phyloP scores from a whole-genome alignment of 1,140 invertebrate genomes.

The Heliothis virescens region DNA sequence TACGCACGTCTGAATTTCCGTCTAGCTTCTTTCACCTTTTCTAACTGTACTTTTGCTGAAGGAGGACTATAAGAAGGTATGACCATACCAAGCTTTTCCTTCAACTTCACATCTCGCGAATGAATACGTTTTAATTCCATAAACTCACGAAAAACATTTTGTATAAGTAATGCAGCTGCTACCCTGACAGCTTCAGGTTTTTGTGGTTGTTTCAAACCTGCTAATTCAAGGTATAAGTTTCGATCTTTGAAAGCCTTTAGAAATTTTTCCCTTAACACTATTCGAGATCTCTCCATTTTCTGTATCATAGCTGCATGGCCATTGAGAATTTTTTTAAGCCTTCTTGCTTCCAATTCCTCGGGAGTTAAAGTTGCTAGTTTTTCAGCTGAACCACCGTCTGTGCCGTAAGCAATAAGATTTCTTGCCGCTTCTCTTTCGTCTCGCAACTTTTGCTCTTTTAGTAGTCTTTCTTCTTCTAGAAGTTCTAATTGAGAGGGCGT shows the following conservation, averaged over 20 bases:
- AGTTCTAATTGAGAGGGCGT: conserved; percentile 73
- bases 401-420: conserved; percentile 57
- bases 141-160: conserved; percentile 69
- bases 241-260: conserved; percentile 72
- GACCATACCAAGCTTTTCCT: conserved; percentile 73
- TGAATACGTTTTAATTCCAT: conserved; percentile 74
- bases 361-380: conserved; percentile 60
- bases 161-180: conserved; percentile 69
- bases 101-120: conserved; percentile 63
- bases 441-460: conserved; percentile 65
- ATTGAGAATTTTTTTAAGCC: conserved; percentile 67
- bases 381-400: conserved; percentile 63
- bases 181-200: conserved; percentile 62
- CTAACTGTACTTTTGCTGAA: conserved; percentile 81
- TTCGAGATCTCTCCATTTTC: conserved; percentile 75
- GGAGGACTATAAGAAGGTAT: conserved; percentile 69
- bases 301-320: conserved; percentile 76
- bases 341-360: conserved; percentile 65
- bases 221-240: conserved; percentile 77
- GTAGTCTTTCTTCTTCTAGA: conserved; percentile 63
- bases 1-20: conserved; percentile 83
- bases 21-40: conserved; percentile 84
- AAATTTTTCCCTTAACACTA: conserved; percentile 58
- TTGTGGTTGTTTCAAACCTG: conserved; percentile 74
- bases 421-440: conserved; percentile 70